Percentiles rank a stretch among this genome's conserved stretches.
Conservation (phyloP, 2,113 vertebrate species). For the Malaclemys terrapin region DNA sequence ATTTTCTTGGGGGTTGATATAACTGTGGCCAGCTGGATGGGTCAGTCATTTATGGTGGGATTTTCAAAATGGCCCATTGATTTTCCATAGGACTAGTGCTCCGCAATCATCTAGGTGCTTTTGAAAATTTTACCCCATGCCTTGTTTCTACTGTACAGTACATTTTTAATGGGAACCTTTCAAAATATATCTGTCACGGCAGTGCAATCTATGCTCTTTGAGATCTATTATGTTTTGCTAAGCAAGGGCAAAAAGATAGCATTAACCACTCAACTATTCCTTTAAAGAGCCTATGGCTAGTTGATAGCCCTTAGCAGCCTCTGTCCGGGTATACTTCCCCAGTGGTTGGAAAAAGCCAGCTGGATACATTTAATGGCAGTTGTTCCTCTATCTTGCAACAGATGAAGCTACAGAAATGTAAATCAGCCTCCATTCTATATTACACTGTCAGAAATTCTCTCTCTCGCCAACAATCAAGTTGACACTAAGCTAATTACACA, state of each 20-base stretch:
- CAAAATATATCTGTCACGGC: neutral
- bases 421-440: slow-evolving; percentile 9
- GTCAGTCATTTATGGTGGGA: neutral
- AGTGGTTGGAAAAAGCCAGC: neutral
- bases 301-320: neutral
- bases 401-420: slow-evolving; percentile 17
- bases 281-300: neutral
- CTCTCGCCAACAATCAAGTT: neutral
- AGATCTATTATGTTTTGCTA: neutral
- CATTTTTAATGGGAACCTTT: neutral
- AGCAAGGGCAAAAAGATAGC: neutral
- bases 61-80: neutral
- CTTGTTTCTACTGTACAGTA: neutral
- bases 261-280: neutral
- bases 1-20: neutral
- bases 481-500: slow-evolving; percentile 27
- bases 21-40: neutral
- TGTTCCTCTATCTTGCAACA: neutral
- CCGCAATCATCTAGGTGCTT: neutral
- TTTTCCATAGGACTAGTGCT: neutral
- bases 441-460: slow-evolving; percentile 26
- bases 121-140: neutral
- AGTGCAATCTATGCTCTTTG: neutral
- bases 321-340: neutral
- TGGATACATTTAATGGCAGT: neutral